Percentiles rank a stretch among this genome's conserved stretches.
These are phyloP conservation scores for Huso huso DNA, from an alignment of 2,797 vertebrate genomes.

Conservation along the genomic window DNA sequence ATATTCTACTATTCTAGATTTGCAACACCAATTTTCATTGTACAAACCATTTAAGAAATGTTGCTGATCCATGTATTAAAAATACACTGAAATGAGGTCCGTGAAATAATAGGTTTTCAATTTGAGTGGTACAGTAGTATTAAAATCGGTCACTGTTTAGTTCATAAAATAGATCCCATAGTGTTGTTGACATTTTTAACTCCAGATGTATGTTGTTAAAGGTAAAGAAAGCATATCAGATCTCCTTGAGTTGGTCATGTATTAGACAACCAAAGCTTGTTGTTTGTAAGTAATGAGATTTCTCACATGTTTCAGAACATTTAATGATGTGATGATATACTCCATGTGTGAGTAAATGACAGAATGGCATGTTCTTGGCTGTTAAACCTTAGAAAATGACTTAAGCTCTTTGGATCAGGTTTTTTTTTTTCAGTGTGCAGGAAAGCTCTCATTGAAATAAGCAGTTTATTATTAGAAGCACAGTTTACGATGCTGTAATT, in stretches of 20 bases:
- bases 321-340: neutral
- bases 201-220: neutral
- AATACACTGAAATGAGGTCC: too few relatives aligned
- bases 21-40: too few relatives aligned
- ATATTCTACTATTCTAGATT: too few relatives aligned
- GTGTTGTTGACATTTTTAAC: too few relatives aligned
- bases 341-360: neutral
- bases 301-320: neutral
- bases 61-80: too few relatives aligned
- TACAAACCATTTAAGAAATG: too few relatives aligned
- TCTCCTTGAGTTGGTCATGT: neutral
- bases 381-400: neutral
- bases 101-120: too few relatives aligned
- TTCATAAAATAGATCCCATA: too few relatives aligned
- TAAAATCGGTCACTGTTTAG: too few relatives aligned
- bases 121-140: too few relatives aligned
- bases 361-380: neutral
- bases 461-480: conserved; percentile 3
- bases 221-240: conserved; percentile 6
- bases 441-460: neutral
- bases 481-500: conserved; percentile 3
- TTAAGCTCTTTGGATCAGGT: conserved; percentile 1
- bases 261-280: neutral
- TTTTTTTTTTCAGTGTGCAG: neutral
- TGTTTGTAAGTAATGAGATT: conserved; percentile 5